Base-by-base conservation (phyloP, 1,140 invertebrate genomes). In the Pseudomyrmex gracilis region DNA sequence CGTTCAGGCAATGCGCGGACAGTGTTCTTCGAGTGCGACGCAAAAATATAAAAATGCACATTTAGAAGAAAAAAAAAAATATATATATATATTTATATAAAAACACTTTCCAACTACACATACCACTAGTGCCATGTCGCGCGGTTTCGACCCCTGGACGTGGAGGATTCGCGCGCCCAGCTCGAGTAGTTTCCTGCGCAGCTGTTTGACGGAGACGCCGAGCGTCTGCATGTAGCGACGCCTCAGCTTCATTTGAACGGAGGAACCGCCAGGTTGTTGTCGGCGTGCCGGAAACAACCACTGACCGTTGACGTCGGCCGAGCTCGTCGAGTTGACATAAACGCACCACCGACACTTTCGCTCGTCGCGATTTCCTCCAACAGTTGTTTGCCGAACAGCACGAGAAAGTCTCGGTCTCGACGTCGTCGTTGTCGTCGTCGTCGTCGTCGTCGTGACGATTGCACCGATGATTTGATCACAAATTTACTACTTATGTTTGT, bases 151-250 rank as follows among this genome's bases (percentile, higher is more conserved):
- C 86, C 88, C 90, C 88, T 93, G 93, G 78, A 93, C 92, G 92
- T 93, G 93, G 77, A 93, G 91, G 84, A 93, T 92, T 85, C 93
- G 90, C 85, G 92, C 90, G 68, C 92, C 91, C 86, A 93, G 90
- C 84, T 93, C 93, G 82, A 93, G 87, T 71, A 93, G 90, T 91
- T 93, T 93, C 88, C 91, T 93, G 89, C 92, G 90, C 87, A 93
- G 90, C 90, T 93, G 92, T 91, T 93, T 93, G 68, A 93, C 92
- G 78, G 92, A 93, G 93, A 93, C 93, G 92, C 93, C 92, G 91
- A 93, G 93, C 93, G 93, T 93, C 93, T 93, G 93, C 90, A 93
- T 93, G 90, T 93, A 93, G 92, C 92, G 93, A 92, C 92, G 93
- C 91, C 92, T 90, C 90, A 93, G 92, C 93, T 93, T 93, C 93